Evolutionary conservation across 2,888 invertebrate genomes (phyloP).

Genomic region (Ceriagrion tenellum): DNA sequence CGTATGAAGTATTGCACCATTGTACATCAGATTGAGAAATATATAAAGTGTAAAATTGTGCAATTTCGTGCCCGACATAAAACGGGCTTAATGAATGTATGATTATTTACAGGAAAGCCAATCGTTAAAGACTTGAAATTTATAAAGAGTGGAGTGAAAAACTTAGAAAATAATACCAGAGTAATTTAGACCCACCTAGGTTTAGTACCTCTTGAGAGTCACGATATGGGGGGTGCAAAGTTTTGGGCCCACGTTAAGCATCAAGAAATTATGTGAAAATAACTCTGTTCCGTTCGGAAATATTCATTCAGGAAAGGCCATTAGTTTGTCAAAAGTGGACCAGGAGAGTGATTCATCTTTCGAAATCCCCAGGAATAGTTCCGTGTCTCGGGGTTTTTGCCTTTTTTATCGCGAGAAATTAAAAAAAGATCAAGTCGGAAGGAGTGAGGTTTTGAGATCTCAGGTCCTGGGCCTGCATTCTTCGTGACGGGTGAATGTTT

Average conservation of each 20-base stretch:
- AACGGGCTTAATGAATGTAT: too few species aligned
- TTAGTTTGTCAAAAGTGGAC: neutral
- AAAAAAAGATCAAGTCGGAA: neutral
- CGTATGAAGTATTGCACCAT: too few species aligned
- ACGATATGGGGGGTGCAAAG: too few species aligned
- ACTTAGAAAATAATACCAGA: too few species aligned
- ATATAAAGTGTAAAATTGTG: too few species aligned
- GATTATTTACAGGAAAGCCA: too few species aligned
- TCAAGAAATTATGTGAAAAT: neutral
- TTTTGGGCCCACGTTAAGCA: neutral
- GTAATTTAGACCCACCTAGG: too few species aligned
- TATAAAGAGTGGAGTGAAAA: too few species aligned
- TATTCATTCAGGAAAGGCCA: neutral
- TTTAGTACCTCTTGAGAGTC: too few species aligned
- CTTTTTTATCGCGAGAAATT: neutral
- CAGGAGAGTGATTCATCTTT: neutral
- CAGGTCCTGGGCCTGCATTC: neutral
- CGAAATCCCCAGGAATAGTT: neutral
- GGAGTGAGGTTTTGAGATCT: neutral
- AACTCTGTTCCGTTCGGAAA: neutral
- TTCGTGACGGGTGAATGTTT: neutral
- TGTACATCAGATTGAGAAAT: too few species aligned
- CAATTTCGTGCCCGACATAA: too few species aligned
- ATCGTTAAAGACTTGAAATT: too few species aligned
- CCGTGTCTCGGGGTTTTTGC: neutral